Percentiles rank a stretch among this genome's conserved stretches.
Evolutionary conservation across 64 coral and sea anemone species (phyloP).

Genomic region (Montipora capricornis): DNA sequence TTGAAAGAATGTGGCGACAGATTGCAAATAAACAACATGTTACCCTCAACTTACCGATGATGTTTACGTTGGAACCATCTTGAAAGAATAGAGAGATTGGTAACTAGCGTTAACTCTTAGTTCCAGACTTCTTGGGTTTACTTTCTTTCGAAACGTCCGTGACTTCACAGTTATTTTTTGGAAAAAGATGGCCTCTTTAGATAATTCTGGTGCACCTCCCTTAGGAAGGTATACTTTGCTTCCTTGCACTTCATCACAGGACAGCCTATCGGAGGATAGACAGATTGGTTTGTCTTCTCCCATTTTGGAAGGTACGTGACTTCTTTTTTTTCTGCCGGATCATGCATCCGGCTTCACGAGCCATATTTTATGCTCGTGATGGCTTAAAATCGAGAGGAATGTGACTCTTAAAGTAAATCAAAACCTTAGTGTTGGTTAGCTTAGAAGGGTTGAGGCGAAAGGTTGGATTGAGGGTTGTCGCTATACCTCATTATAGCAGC

Average conservation of each 20-base stretch:
- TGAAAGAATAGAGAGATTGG: slow-evolving; percentile 1
- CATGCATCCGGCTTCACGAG: too few species aligned
- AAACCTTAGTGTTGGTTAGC: too few species aligned
- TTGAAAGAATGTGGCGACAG: too few species aligned
- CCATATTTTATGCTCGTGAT: not conserved
- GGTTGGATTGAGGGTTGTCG: too few species aligned
- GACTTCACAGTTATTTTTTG: not conserved
- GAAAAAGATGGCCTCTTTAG: not conserved
- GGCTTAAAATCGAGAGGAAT: too few species aligned
- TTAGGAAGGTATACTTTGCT: slow-evolving; percentile 27
- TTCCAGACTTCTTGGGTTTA: not conserved
- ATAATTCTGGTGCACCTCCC: not conserved
- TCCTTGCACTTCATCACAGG: not conserved
- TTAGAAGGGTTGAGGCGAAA: too few species aligned
- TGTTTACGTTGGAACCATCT: not conserved
- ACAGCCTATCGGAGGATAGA: slow-evolving; percentile 14
- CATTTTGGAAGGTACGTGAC: not conserved
- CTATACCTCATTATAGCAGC: too few species aligned
- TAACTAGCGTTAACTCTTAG: not conserved
- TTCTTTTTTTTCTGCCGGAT: too few species aligned
- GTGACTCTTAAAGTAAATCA: too few species aligned
- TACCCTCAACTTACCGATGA: too few species aligned
- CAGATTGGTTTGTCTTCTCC: not conserved
- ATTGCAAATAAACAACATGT: too few species aligned
- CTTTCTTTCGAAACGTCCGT: not conserved